Evolutionary conservation across 2,113 vertebrate species (phyloP).

Genomic region (Heteronetta atricapilla): DNA sequence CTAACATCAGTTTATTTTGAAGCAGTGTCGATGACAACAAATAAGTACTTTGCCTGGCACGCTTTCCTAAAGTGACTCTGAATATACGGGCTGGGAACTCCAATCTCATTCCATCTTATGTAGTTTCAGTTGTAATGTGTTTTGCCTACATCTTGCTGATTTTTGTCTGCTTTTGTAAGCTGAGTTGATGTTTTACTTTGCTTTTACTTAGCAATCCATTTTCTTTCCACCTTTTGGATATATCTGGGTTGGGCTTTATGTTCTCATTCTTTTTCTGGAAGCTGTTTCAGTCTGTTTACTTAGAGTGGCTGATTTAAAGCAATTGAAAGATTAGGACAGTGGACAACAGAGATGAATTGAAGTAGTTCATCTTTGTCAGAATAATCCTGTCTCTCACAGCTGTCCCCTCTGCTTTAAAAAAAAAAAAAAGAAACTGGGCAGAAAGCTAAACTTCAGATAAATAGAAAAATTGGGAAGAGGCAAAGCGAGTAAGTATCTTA

Average conservation of each 20-base stretch:
- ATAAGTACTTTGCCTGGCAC: neutral
- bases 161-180: neutral
- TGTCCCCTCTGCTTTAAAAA: neutral
- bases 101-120: neutral
- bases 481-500: neutral
- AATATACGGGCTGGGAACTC: neutral
- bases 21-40: neutral
- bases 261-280: neutral
- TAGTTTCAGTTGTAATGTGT: neutral
- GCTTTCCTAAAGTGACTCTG: neutral
- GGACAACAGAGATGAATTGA: conserved; percentile 39
- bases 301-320: conserved; percentile 30
- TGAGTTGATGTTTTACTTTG: neutral
- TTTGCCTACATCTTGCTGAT: neutral
- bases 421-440: neutral
- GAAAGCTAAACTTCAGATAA: neutral
- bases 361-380: conserved; percentile 29
- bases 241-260: neutral
- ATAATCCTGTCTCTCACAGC: neutral
- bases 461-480: neutral
- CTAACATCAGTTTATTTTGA: neutral
- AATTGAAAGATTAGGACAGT: conserved; percentile 22
- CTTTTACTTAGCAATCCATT: neutral
- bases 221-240: neutral
- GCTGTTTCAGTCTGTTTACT: neutral